phyloP scores from a whole-genome alignment of 2,888 invertebrate genomes.

The Hirudinaria manillensis region DNA sequence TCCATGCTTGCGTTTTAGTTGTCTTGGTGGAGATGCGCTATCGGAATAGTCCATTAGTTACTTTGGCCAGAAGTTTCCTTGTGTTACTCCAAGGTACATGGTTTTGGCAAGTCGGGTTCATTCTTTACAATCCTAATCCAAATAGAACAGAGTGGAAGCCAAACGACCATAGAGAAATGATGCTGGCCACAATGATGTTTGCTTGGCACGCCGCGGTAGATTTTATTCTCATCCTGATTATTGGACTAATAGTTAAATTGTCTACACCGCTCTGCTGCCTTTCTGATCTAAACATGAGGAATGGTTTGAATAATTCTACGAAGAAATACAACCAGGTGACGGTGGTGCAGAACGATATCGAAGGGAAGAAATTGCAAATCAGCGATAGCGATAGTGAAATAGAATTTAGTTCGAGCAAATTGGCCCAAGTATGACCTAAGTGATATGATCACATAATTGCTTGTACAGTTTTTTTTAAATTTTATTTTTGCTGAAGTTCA shows the following conservation, averaged over 20 bases:
- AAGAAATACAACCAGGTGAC: background rate
- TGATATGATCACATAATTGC: too few species aligned
- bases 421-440: background rate
- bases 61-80: slow-evolving; percentile 53
- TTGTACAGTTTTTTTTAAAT: background rate
- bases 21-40: slow-evolving; percentile 52
- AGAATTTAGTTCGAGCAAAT: slow-evolving; percentile 20
- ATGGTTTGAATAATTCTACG: too few species aligned
- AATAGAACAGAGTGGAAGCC: slow-evolving; percentile 49
- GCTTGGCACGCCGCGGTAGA: slow-evolving; percentile 48
- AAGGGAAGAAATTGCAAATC: background rate
- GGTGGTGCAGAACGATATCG: background rate
- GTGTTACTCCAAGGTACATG: slow-evolving; percentile 58
- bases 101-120: slow-evolving; percentile 58
- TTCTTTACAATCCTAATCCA: slow-evolving; percentile 55
- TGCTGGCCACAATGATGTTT: slow-evolving; percentile 55
- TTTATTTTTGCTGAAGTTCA: too few species aligned
- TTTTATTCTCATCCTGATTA: slow-evolving; percentile 44
- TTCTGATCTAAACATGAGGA: background rate
- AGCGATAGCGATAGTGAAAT: slow-evolving; percentile 23
- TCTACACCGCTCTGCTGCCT: slow-evolving; percentile 1
- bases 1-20: slow-evolving; percentile 48
- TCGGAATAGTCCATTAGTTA: slow-evolving; percentile 49
- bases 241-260: slow-evolving; percentile 43
- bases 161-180: slow-evolving; percentile 53